Percentiles rank a stretch among this genome's conserved stretches.
Evolutionary conservation across 2,113 vertebrate genomes (phyloP).

Genomic region (Syngnathus scovelli): DNA sequence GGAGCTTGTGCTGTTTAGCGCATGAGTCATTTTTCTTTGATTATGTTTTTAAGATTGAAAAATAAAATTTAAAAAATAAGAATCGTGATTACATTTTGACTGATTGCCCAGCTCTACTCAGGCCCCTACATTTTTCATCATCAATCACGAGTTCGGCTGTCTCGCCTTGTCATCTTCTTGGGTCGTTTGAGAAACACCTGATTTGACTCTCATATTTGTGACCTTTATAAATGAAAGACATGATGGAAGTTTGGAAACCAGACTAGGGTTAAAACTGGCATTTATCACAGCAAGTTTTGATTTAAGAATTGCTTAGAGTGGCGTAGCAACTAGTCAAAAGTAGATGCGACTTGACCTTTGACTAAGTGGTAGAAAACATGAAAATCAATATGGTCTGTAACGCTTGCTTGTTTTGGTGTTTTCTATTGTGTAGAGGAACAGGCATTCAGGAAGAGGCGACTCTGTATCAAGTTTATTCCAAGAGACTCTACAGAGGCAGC

Average conservation of each 20-base stretch:
- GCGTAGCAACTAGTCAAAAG: background rate
- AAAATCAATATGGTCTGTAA: background rate
- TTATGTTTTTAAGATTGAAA: no score
- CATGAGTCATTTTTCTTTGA: no score
- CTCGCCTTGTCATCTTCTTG: no score
- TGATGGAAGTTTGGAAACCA: background rate
- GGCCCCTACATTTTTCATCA: no score
- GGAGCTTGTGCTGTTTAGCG: no score
- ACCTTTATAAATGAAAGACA: background rate
- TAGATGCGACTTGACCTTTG: background rate
- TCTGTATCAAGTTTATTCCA: conserved; percentile 98
- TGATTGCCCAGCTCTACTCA: no score
- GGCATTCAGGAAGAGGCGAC: conserved; percentile 91
- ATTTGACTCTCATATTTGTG: background rate
- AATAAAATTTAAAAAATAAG: no score
- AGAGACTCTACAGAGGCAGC: conserved; percentile 96
- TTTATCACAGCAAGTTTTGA: background rate
- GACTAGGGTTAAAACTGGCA: background rate
- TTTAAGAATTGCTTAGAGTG: background rate
- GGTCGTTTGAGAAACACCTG: no score
- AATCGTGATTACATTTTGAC: no score
- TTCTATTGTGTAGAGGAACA: conserved; percentile 78
- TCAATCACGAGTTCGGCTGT: no score
- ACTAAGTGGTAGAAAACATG: background rate
- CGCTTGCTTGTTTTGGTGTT: background rate